Evolutionary conservation across 1,140 invertebrate species (phyloP).

Genomic region (Anoplolepis gracilipes): DNA sequence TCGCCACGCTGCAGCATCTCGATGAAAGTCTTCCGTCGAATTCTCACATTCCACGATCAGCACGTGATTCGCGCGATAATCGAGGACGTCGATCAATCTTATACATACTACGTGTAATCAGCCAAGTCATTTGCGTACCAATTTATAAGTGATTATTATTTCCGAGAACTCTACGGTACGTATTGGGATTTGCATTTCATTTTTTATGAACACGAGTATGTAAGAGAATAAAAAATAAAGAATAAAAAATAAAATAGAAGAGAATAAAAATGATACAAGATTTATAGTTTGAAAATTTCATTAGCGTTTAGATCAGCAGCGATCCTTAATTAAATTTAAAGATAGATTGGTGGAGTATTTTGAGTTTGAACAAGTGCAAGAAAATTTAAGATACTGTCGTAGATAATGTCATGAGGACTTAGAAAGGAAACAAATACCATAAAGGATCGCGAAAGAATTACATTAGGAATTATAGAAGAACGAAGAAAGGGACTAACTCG

Average conservation of each 20-base stretch:
- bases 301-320: background rate
- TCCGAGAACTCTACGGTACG: background rate
- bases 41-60: background rate
- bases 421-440: background rate
- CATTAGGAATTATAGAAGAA: background rate
- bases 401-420: background rate
- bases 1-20: background rate
- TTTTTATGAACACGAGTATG: too few relatives aligned
- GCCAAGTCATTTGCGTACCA: background rate
- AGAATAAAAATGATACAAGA: background rate
- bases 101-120: background rate
- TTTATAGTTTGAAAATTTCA: background rate
- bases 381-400: background rate
- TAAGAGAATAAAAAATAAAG: too few relatives aligned
- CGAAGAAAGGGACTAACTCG: background rate
- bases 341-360: background rate
- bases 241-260: background rate
- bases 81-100: background rate
- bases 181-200: background rate
- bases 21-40: background rate
- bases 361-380: background rate
- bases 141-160: background rate
- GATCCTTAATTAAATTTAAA: background rate
- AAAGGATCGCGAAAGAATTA: background rate
- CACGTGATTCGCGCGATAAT: conserved; percentile 14